These are phyloP conservation scores for Pantherophis vulpinus DNA, from an alignment of 2,797 vertebrate genomes.

Conservation along the genomic window DNA sequence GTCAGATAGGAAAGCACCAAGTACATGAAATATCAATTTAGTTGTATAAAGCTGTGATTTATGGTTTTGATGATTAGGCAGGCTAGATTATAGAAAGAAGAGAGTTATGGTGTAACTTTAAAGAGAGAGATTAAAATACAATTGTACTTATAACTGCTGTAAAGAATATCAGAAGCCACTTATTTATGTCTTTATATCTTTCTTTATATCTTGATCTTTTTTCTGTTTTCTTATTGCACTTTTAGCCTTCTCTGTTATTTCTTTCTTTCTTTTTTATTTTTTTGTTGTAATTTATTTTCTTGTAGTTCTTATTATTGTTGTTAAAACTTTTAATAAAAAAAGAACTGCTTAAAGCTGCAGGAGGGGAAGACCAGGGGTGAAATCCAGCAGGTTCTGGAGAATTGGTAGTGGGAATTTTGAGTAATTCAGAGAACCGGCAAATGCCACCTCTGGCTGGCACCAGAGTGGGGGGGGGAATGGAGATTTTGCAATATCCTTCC, in stretches of 20 bases:
- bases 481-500: too few relatives aligned
- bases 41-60: not conserved
- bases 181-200: not conserved
- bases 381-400: too few relatives aligned
- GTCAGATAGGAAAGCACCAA: not conserved
- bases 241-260: not conserved
- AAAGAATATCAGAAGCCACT: not conserved
- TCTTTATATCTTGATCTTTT: not conserved
- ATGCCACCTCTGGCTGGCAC: too few relatives aligned
- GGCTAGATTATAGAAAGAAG: not conserved
- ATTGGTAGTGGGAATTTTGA: too few relatives aligned
- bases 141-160: not conserved
- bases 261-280: not conserved
- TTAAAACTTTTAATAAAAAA: not conserved
- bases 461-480: too few relatives aligned
- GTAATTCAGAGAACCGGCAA: too few relatives aligned
- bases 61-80: not conserved
- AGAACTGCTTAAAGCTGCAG: not conserved
- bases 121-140: not conserved
- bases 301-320: not conserved
- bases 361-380: not conserved
- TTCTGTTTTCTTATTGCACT: not conserved
- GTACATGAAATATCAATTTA: conserved; percentile 26
- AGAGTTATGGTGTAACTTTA: not conserved
- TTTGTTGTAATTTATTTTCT: not conserved